These are phyloP conservation scores for Meloidogyne floridensis DNA, from an alignment of 1,140 invertebrate species.

Conservation along the genomic window DNA sequence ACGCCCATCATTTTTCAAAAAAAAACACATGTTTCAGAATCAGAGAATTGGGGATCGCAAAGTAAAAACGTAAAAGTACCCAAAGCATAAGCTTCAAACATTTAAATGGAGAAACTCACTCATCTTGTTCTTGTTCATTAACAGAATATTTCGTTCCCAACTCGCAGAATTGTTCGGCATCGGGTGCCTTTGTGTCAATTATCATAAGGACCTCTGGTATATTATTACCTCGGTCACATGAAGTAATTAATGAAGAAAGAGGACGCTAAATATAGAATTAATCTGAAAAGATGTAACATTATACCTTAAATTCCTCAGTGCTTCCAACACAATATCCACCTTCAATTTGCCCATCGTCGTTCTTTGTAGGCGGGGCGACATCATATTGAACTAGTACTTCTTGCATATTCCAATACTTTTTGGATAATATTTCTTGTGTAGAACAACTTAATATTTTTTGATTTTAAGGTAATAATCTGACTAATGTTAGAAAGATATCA, in stretches of 20 bases:
- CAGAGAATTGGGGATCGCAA: too few species aligned
- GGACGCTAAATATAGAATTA: background rate
- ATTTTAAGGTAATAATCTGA: too few species aligned
- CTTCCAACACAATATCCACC: conserved; percentile 7
- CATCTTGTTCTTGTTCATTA: too few species aligned
- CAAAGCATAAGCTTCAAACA: too few species aligned
- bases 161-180: background rate
- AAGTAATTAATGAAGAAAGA: background rate
- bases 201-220: background rate
- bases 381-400: background rate
- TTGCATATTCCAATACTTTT: background rate
- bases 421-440: too few species aligned
- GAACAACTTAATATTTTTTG: background rate
- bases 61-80: too few species aligned
- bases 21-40: too few species aligned
- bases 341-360: conserved; percentile 10
- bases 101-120: too few species aligned
- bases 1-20: too few species aligned
- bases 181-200: conserved; percentile 4
- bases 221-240: background rate
- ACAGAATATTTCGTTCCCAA: background rate
- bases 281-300: background rate
- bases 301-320: background rate
- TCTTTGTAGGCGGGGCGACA: background rate
- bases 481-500: too few species aligned